phyloP scores from a whole-genome alignment of 2,888 invertebrate species.

The Diloba caeruleocephala region DNA sequence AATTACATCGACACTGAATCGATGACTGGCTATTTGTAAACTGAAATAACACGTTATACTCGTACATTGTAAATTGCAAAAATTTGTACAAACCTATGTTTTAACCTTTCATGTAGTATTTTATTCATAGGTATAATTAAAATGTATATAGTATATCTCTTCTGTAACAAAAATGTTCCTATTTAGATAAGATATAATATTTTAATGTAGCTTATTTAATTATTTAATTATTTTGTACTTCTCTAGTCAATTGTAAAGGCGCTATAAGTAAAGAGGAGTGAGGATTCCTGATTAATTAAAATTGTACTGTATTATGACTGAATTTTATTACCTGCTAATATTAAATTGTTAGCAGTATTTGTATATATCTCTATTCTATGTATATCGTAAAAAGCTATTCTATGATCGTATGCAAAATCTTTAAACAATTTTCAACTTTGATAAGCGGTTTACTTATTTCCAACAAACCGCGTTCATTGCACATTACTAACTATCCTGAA shows the following conservation, averaged over 20 bases:
- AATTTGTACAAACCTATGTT: too few relatives aligned
- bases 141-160: slow-evolving; percentile 56
- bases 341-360: background rate
- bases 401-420: too few relatives aligned
- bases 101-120: slow-evolving; percentile 3
- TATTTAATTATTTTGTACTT: slow-evolving; percentile 66
- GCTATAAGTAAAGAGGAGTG: slow-evolving; percentile 80
- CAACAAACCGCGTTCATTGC: background rate
- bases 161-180: slow-evolving; percentile 68
- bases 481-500: background rate
- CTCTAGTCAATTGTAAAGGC: slow-evolving; percentile 81
- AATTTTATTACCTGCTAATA: background rate
- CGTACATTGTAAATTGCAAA: too few relatives aligned
- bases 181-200: slow-evolving; percentile 54
- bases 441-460: too few relatives aligned
- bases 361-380: too few relatives aligned
- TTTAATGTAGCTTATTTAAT: slow-evolving; percentile 77
- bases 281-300: slow-evolving; percentile 65
- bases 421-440: too few relatives aligned
- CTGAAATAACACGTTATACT: too few relatives aligned
- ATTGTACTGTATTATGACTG: slow-evolving; percentile 26
- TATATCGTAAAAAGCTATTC: too few relatives aligned
- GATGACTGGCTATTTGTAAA: background rate
- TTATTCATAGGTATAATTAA: slow-evolving; percentile 2
- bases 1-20: background rate